Conservation (phyloP, 2,888 invertebrate species). For the Priocnemis perturbator region DNA sequence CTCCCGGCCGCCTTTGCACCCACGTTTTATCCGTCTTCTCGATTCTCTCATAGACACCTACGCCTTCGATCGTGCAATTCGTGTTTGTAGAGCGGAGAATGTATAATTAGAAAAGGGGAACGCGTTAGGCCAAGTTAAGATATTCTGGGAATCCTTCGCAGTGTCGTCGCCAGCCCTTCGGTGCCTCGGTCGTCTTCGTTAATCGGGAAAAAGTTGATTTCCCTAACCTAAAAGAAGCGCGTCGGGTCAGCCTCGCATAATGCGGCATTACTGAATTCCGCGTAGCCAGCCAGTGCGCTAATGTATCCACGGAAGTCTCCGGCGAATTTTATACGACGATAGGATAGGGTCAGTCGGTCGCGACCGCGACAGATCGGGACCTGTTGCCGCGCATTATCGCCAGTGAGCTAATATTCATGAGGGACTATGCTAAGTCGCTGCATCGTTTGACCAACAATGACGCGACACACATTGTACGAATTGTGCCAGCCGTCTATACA, state of each 20-base stretch:
- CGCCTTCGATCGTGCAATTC: too few species aligned
- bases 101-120: conserved; percentile 48
- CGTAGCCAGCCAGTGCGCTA: too few species aligned
- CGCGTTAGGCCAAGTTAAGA: conserved; percentile 52
- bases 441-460: conserved; percentile 29
- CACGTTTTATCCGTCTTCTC: too few species aligned
- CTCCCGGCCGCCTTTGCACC: too few species aligned
- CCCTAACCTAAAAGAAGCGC: conserved; percentile 3
- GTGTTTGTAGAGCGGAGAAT: conserved; percentile 25
- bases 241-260: neutral
- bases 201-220: neutral
- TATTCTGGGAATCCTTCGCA: conserved; percentile 50
- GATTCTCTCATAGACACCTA: too few species aligned
- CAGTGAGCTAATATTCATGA: conserved; percentile 1
- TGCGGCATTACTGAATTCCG: too few species aligned
- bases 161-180: neutral
- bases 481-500: conserved; percentile 19
- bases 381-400: conserved; percentile 6
- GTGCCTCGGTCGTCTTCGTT: neutral
- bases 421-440: conserved; percentile 38
- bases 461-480: conserved; percentile 13
- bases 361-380: conserved; percentile 24
- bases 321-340: too few species aligned
- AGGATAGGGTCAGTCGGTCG: conserved; percentile 31
- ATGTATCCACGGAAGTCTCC: too few species aligned